These are phyloP conservation scores for Allolobophora icterica DNA, from an alignment of 2,888 invertebrate genomes.

Conservation along the genomic window DNA sequence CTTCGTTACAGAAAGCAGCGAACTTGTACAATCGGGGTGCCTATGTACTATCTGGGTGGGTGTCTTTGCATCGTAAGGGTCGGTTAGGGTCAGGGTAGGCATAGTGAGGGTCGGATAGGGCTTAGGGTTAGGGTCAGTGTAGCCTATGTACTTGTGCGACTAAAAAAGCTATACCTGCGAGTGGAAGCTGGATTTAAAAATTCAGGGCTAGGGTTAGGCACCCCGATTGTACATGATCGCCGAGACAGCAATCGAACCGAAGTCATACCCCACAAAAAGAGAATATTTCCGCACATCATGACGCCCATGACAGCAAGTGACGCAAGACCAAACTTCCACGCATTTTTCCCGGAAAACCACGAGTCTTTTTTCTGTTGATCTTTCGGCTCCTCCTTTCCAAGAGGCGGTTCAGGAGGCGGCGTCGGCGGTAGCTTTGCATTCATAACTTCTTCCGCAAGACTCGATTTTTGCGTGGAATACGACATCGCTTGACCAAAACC, in stretches of 20 bases:
- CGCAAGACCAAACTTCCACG: slow-evolving; percentile 57
- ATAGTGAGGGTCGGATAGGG: too few species aligned
- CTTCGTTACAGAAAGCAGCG: too few species aligned
- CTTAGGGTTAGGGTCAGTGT: too few species aligned
- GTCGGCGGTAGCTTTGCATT: background rate
- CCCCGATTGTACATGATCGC: too few species aligned
- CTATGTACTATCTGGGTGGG: too few species aligned
- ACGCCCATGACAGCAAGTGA: slow-evolving; percentile 50
- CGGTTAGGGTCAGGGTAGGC: too few species aligned
- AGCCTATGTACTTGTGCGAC: too few species aligned
- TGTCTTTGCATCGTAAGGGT: too few species aligned
- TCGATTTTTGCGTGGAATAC: background rate
- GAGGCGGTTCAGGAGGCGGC: background rate
- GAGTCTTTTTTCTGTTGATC: background rate
- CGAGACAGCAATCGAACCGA: background rate
- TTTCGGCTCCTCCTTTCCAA: background rate
- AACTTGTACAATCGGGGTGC: too few species aligned
- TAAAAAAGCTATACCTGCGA: too few species aligned
- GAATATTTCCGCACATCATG: slow-evolving; percentile 48
- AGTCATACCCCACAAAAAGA: slow-evolving; percentile 52
- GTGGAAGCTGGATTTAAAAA: too few species aligned
- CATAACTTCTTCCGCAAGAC: background rate
- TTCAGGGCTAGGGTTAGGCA: too few species aligned
- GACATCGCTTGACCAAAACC: background rate
- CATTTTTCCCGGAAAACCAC: slow-evolving; percentile 49